Percentiles rank a stretch among this genome's conserved stretches.
Conservation (phyloP, 2,888 invertebrate species). For the Tipula confusa region DNA sequence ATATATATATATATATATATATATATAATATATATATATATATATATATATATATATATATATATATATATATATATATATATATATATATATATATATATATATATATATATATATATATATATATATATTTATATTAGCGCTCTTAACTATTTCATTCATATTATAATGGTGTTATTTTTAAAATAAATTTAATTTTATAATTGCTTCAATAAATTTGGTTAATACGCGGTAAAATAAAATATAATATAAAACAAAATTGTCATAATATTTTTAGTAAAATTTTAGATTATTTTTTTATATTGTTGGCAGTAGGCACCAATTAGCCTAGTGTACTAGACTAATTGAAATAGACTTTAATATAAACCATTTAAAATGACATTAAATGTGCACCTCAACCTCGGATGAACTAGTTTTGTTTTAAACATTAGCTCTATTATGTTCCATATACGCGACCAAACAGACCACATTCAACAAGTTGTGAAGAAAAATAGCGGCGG, state of each 20-base stretch:
- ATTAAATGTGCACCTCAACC: too few relatives aligned
- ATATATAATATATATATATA: not conserved
- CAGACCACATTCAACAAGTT: too few relatives aligned
- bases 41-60: not conserved
- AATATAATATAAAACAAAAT: not conserved
- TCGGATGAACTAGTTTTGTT: too few relatives aligned
- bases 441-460: too few relatives aligned
- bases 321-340: too few relatives aligned
- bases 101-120: not conserved
- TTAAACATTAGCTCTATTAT: too few relatives aligned
- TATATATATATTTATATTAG: not conserved
- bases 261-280: not conserved
- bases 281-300: not conserved
- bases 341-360: too few relatives aligned
- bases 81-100: not conserved
- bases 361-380: too few relatives aligned
- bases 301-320: not conserved
- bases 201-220: not conserved
- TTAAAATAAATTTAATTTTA: constrained; percentile 6
- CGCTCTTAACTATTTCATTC: not conserved
- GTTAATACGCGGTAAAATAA: not conserved
- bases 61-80: not conserved
- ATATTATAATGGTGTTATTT: not conserved
- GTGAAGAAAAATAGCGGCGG: too few relatives aligned
- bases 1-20: not conserved